Evolutionary conservation across 2,888 invertebrate genomes (phyloP).

Genomic region (Sphaerophoria taeniata): DNA sequence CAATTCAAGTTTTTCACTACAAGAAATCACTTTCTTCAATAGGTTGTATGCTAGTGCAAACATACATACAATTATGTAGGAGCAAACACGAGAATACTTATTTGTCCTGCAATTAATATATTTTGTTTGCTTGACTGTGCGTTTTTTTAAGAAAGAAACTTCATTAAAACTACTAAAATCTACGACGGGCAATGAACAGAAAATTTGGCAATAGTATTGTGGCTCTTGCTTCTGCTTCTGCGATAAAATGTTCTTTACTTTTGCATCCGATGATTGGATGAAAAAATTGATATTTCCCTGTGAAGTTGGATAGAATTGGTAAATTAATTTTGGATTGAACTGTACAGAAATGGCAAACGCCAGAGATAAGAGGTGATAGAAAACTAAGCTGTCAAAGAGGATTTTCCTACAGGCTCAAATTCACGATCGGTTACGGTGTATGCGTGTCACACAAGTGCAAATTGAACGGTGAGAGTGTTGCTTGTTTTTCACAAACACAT

Average conservation of each 20-base stretch:
- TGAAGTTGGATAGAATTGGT: conserved; percentile 52
- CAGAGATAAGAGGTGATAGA: too few species aligned
- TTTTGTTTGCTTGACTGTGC: conserved; percentile 11
- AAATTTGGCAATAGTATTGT: conserved; percentile 65
- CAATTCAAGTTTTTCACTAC: conserved; percentile 30
- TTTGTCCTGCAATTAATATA: conserved; percentile 24
- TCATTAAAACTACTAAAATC: conserved; percentile 63
- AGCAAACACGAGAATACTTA: background rate
- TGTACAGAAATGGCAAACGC: background rate
- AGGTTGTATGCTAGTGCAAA: conserved; percentile 31
- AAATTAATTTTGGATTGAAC: background rate
- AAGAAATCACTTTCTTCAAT: conserved; percentile 32
- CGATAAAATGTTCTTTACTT: conserved; percentile 68
- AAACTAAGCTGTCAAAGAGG: too few species aligned
- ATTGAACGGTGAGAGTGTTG: too few species aligned
- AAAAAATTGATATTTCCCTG: conserved; percentile 44
- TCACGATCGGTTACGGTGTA: too few species aligned
- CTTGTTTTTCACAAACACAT: too few species aligned
- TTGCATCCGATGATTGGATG: conserved; percentile 53
- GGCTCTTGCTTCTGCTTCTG: conserved; percentile 58
- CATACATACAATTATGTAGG: conserved; percentile 9
- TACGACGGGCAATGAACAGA: conserved; percentile 72
- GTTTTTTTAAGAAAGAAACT: conserved; percentile 49
- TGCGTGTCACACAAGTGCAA: too few species aligned
- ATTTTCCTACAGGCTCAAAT: too few species aligned